Conservation (phyloP, 2,797 vertebrate genomes). For the Ara ararauna region DNA sequence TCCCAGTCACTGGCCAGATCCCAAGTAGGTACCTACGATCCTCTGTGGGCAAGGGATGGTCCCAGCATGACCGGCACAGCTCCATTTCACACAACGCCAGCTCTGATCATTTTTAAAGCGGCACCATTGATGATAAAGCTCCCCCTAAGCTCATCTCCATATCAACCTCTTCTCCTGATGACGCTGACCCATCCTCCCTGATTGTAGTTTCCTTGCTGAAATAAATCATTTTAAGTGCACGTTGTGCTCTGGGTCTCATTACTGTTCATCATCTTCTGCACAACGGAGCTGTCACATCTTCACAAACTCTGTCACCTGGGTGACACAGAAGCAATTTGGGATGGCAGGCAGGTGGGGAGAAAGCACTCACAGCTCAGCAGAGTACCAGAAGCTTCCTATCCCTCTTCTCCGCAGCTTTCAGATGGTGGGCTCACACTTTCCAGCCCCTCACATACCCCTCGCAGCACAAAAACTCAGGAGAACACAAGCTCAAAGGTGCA, state of each 20-base stretch:
- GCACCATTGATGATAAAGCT: background rate
- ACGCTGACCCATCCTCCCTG: constrained; percentile 3
- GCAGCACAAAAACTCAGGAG: background rate
- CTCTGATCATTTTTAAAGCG: background rate
- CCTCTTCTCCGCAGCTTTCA: fast-evolving
- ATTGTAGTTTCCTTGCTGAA: constrained; percentile 11
- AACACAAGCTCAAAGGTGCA: background rate
- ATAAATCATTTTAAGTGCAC: constrained; percentile 37
- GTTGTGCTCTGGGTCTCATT: constrained; percentile 18
- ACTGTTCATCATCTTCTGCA: background rate
- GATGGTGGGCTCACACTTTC: background rate
- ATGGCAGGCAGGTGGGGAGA: background rate
- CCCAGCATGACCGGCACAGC: fast-evolving
- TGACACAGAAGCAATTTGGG: background rate
- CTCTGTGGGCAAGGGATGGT: fast-evolving
- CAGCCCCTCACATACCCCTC: background rate
- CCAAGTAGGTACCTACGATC: background rate
- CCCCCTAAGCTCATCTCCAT: constrained; percentile 26
- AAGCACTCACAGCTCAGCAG: background rate
- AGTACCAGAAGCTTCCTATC: background rate
- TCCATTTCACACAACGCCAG: background rate
- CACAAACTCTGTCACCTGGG: constrained; percentile 4
- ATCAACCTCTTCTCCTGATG: constrained; percentile 17
- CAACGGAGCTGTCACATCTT: constrained; percentile 27
- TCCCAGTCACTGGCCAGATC: background rate